Percentiles rank a stretch among this genome's conserved stretches.
These are phyloP conservation scores for Stichopus horrens DNA, from an alignment of 53 echinoderm and acorn worm species.

Conservation along the genomic window DNA sequence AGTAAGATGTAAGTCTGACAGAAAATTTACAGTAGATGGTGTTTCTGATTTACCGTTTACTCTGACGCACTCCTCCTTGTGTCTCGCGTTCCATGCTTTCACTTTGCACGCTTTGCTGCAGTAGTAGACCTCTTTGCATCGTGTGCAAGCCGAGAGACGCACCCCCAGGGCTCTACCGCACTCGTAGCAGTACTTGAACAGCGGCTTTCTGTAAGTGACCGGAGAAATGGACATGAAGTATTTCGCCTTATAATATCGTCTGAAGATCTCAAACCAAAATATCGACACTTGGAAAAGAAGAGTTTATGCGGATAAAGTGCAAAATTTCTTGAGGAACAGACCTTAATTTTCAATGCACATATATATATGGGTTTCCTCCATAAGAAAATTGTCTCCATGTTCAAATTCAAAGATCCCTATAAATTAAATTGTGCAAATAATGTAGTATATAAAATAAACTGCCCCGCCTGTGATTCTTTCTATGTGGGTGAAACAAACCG, in stretches of 20 bases:
- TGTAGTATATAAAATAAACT: too few species aligned
- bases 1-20: neutral
- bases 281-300: neutral
- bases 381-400: too few species aligned
- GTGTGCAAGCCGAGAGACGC: conserved; percentile 86
- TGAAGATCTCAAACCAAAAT: neutral
- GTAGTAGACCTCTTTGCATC: conserved; percentile 97
- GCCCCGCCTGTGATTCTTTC: too few species aligned
- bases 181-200: conserved; percentile 98
- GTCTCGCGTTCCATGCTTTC: conserved; percentile 93
- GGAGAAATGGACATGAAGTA: neutral
- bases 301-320: too few species aligned
- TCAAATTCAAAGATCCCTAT: too few species aligned
- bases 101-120: conserved; percentile 97
- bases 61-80: conserved; percentile 93
- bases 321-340: too few species aligned
- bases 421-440: too few species aligned
- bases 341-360: too few species aligned
- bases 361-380: too few species aligned
- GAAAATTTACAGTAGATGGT: neutral
- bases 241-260: neutral
- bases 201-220: conserved; percentile 67
- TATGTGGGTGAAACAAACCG: too few species aligned
- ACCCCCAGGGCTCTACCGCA: conserved; percentile 89
- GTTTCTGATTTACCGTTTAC: conserved; percentile 65